These are phyloP conservation scores for Aelia acuminata DNA, from an alignment of 2,888 invertebrate genomes.

Conservation along the genomic window DNA sequence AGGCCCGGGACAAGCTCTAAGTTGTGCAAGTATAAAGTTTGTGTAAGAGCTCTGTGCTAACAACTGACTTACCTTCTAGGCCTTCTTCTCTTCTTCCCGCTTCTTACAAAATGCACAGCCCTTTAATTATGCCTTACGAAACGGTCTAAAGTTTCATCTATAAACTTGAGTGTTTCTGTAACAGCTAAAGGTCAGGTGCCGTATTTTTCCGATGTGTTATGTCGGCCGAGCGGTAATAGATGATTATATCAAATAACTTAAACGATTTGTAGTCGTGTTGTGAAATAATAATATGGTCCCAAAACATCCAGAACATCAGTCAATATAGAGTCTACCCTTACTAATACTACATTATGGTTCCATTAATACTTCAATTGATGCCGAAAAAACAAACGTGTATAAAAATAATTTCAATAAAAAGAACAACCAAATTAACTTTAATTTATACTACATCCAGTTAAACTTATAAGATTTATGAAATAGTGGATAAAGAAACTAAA, in stretches of 20 bases:
- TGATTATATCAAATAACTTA: not conserved
- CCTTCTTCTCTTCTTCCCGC: constrained; percentile 56
- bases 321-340: no score
- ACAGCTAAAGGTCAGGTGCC: constrained; percentile 31
- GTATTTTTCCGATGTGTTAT: not conserved
- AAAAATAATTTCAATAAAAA: no score
- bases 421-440: no score
- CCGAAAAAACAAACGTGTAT: no score
- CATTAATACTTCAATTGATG: no score
- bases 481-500: no score
- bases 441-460: no score
- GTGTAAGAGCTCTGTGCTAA: constrained; percentile 58
- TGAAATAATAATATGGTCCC: not conserved
- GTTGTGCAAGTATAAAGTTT: constrained; percentile 58
- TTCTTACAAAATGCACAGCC: constrained; percentile 44
- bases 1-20: constrained; percentile 14
- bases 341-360: no score
- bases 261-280: not conserved
- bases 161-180: constrained; percentile 33
- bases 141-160: constrained; percentile 42
- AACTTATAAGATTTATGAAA: no score
- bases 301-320: no score
- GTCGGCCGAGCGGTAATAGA: not conserved
- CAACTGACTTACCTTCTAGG: constrained; percentile 55
- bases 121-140: constrained; percentile 52